Evolutionary conservation across 2,888 invertebrate species (phyloP).

Genomic region (Scrobipalpa costella): DNA sequence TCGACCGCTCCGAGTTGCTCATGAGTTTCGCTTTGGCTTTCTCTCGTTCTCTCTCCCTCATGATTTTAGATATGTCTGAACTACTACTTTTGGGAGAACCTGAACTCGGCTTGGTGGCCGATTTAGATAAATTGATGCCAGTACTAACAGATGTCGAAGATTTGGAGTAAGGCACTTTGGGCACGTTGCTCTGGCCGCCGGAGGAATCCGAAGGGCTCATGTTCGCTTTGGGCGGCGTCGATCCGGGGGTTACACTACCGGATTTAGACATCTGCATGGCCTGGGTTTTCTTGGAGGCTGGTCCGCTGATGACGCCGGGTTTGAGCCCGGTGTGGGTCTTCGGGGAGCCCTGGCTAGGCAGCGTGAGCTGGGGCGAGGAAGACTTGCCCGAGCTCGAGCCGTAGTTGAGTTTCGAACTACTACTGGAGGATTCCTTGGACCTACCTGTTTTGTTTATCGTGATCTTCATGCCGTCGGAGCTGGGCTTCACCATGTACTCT

Average conservation of each 20-base stretch:
- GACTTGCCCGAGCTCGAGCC: slow-evolving; percentile 72
- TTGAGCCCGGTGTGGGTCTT: slow-evolving; percentile 92
- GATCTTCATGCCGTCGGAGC: slow-evolving; percentile 93
- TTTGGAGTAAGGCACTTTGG: slow-evolving; percentile 77
- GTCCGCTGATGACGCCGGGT: slow-evolving; percentile 92
- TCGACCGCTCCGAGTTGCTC: slow-evolving; percentile 82
- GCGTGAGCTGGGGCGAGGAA: slow-evolving; percentile 71
- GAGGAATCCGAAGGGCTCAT: slow-evolving; percentile 68
- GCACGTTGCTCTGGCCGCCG: slow-evolving; percentile 49
- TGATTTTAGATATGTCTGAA: slow-evolving; percentile 79
- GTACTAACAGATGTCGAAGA: slow-evolving; percentile 65
- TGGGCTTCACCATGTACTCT: slow-evolving; percentile 94
- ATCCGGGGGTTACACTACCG: slow-evolving; percentile 56
- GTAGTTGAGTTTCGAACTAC: slow-evolving; percentile 71
- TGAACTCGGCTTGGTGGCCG: slow-evolving; percentile 74
- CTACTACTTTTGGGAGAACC: slow-evolving; percentile 83
- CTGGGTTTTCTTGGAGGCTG: slow-evolving; percentile 91
- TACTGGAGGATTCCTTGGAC: slow-evolving; percentile 84
- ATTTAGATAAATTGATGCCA: slow-evolving; percentile 73
- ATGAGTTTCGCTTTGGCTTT: slow-evolving; percentile 82
- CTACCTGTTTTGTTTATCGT: slow-evolving; percentile 93
- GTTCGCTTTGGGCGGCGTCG: slow-evolving; percentile 73
- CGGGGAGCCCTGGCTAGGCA: slow-evolving; percentile 84
- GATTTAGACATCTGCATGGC: slow-evolving; percentile 80
- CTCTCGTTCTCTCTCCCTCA: slow-evolving; percentile 82